Base-by-base conservation (phyloP, 1,140 invertebrate genomes). In the Apocrypta bakeri region DNA sequence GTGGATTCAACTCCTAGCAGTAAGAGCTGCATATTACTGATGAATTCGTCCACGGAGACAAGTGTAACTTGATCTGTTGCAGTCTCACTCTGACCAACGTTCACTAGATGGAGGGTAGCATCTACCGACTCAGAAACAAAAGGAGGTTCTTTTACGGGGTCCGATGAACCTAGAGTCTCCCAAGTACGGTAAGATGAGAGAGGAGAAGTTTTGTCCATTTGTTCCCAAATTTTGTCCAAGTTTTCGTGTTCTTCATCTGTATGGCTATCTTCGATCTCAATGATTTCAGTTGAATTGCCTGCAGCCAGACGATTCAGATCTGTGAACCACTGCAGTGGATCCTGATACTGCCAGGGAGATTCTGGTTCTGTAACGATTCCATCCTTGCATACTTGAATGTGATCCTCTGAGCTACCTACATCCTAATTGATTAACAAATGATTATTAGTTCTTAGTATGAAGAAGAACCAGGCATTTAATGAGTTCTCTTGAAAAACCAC, bases 1-100 rank as follows among this genome's bases (percentile, higher is more conserved):
- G 90, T 88, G 0, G 93, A 93, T 80, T 93, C 92, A 78, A 94
- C 87, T 11, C 93, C 93, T 33, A 92, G 88, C 79, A 91, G 78
- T 37, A 92, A 83, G 17, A 90, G 85, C 84, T 92, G 92, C 0
- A 91, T 69, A 84, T 92, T 89, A n/a, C 85, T 84, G 64, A 92
- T 80, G 79, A 93, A 92, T 63, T 88, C 81, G 81, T 86, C 56
- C 6, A 24, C 31, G 12, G 87, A 84, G 79, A 92, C 82, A 87
- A 89, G 83, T 88, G 7, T 31, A 21, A 83, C 42, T 11, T 12
- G 61, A 69, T 79, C 82, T 69, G 66, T 9, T 42, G 71, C 77
- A 40, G 68, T n/a, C 14, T 66, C 69, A 25, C 69, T 29, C 33
- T 84, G 64, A 14, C 63, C 77, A 37, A 83, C 29, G 69, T 79